Evolutionary conservation across 2,888 invertebrate species (phyloP), one percentile per base, ranked within the genome.

Genomic region (Melinaea menophilus): DNA sequence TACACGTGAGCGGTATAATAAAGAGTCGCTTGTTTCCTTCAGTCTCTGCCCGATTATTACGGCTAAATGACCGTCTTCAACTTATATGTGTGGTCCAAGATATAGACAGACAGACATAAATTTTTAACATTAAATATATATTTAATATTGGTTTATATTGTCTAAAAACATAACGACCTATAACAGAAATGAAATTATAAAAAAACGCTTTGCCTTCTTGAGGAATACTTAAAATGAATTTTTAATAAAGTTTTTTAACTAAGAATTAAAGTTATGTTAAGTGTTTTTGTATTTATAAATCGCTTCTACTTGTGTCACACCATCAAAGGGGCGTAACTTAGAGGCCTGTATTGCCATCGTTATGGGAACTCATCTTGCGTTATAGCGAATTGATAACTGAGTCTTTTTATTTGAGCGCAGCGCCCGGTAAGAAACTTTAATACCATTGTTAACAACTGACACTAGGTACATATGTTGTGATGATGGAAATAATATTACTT

Each of bases 351-450:
- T 88, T 88, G 86, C 84, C 88, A 82, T 88, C 87, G 85, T 88
- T 88, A 88, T 80, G 78, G 80, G 82, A 85, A 83, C 85, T 86
- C 86, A 85, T 86, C 85, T 81, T 81, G 77, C 84, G 83, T 82
- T 84, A 83, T 76, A 82, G 79, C 75, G 80, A 83, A 87, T 86
- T 86, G 87, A 87, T 86, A 87, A 86, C 85, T 77, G 82, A 79
- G 80, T 80, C 82, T 84, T 84, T 79, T 79, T 78, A 81, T 75
- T 78, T 75, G 76, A 76, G 74, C 77, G 75, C 77, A 80, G 79
- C 77, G 74, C 73, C 69, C 71, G 73, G 71, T 72, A 74, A 73
- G 75, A 74, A 72, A 72, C 72, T 72, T 72, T 66, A 67, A 60
- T 67, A 64, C 64, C 63, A 62, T 63, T 67, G 59, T 69, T 66